Conservation (phyloP, 2,888 invertebrate genomes). For the Vesta saturnalis region DNA sequence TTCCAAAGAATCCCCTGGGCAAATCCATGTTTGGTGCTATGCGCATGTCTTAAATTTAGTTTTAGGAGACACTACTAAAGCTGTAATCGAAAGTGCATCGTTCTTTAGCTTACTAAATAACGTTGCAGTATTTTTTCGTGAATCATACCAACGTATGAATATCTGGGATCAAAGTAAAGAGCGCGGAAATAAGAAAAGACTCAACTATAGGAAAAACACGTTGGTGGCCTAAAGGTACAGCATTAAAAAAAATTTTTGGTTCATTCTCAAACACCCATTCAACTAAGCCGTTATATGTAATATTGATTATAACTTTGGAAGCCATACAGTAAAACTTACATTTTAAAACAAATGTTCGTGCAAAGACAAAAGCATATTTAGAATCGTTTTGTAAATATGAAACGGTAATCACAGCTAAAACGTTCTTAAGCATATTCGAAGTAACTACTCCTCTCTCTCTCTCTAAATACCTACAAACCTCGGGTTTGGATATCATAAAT, state of each 20-base stretch:
- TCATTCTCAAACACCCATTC: too few relatives aligned
- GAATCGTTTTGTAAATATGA: neutral
- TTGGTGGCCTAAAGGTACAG: too few relatives aligned
- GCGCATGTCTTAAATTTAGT: conserved; percentile 9
- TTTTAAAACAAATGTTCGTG: neutral
- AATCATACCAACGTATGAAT: conserved; percentile 22
- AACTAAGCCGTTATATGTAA: too few relatives aligned
- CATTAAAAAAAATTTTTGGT: too few relatives aligned
- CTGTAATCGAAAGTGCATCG: too few relatives aligned
- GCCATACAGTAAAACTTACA: too few relatives aligned
- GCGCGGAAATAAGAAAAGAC: too few relatives aligned
- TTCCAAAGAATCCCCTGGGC: conserved; percentile 17
- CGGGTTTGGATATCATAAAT: neutral
- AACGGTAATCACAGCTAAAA: neutral
- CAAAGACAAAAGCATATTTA: too few relatives aligned
- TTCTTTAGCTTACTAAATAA: neutral
- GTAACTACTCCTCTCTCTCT: neutral
- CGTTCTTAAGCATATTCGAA: too few relatives aligned
- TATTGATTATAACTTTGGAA: too few relatives aligned
- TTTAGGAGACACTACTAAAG: neutral
- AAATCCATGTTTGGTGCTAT: neutral
- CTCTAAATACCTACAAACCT: conserved; percentile 3
- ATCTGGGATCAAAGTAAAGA: neutral
- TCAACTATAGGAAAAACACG: too few relatives aligned
- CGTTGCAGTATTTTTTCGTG: conserved; percentile 14